Conservation (phyloP, 2,888 invertebrate species). For the Nemurella pictetii region DNA sequence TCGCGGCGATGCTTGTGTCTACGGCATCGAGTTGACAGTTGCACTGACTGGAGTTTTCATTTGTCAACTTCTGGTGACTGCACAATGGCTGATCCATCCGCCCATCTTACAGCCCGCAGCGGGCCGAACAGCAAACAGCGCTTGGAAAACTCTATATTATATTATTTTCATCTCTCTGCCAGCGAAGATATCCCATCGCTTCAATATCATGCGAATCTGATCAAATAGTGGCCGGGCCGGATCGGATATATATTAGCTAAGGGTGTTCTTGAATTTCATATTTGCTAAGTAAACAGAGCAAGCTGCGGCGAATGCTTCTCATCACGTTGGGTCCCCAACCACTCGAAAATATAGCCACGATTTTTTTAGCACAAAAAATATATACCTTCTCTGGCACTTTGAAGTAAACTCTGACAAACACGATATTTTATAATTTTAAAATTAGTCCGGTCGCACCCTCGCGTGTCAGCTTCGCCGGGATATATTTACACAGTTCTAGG, state of each 20-base stretch:
- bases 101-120: not conserved
- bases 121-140: not conserved
- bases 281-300: slow-evolving; percentile 40
- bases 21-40: not conserved
- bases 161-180: not conserved
- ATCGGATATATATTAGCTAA: slow-evolving; percentile 35
- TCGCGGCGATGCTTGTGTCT: not conserved
- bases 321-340: not conserved
- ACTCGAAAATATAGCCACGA: not conserved
- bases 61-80: slow-evolving; percentile 9
- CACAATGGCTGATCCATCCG: not conserved
- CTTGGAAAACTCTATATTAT: slow-evolving; percentile 1
- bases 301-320: not conserved
- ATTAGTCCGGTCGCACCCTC: not conserved
- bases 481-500: not conserved
- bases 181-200: not conserved
- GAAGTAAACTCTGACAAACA: not conserved
- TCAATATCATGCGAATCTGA: slow-evolving; percentile 25
- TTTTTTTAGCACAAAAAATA: not conserved
- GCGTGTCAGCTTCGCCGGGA: not conserved
- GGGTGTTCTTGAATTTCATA: slow-evolving; percentile 39
- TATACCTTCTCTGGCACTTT: not conserved
- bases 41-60: not conserved
- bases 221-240: slow-evolving; percentile 14
- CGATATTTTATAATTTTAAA: not conserved